Base-by-base conservation (phyloP, 2,888 invertebrate species). In the Nipponacmea schrenckii region DNA sequence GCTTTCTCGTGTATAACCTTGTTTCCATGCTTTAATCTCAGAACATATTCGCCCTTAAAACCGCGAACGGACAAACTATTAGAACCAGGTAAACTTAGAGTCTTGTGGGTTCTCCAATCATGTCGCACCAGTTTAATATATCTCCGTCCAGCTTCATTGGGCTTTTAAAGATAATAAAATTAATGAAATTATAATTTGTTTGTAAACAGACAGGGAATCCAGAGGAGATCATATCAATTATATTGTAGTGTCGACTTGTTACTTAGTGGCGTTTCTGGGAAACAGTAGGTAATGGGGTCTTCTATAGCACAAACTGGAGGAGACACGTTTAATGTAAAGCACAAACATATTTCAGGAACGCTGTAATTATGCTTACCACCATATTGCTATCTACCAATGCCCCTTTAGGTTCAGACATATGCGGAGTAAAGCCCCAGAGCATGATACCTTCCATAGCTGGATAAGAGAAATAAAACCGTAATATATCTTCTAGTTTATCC, bases 391-490 rank as follows among this genome's bases (percentile, higher is more conserved):
- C 39, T 8, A 39, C 39, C n/a, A 56, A 24, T 12, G 14, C 56
- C 7, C 56, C 56, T n/a, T 56, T 56, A 1, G 56, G 56, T 56
- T 56, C 24, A 56, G n/a, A 20, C 56, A 56, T 56, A 14, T 56
- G 56, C 10, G 56, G 56, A 14, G 20, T 74, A 27, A 74, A 74
- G 14, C 72, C 76, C 76, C 76, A 76, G 26, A 76, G 24, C 50
- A 71, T 26, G 50, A 71, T 63, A 27, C 71, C 71, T 15, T 68
- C 63, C 4, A 71, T 56, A 15, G 62, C 45, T n/a, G 71, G 71
- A 17, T 68, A 62, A 31, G 68, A 68, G 56, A 50, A 71, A 68
- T 68, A 68, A 8, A 71, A 50, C 10, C 46, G 39, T 20, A 71
- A 63, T 27, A 64, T 26, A 8, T 68, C 68, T 15, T 68, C 71